Base-by-base conservation (phyloP, 1,140 invertebrate species). In the Melitaea cinxia region DNA sequence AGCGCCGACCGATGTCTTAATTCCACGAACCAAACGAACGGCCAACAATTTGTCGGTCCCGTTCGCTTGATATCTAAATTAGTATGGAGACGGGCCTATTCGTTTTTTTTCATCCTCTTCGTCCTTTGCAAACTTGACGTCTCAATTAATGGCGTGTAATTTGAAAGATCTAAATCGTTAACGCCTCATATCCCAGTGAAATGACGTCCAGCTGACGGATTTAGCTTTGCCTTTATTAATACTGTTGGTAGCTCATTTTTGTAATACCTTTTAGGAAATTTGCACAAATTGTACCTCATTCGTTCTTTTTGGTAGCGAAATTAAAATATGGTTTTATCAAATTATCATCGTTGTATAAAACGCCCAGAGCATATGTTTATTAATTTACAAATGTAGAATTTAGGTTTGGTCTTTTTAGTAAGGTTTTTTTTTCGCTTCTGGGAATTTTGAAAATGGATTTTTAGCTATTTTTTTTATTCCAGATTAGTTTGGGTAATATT, bases 31-130 rank as follows among this genome's bases (percentile, higher is more conserved):
- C 77, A 59, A 75, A 80, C 79, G 78, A 78, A 85, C 80, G 72
- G 73, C 76, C 56, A 74, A 80, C 84, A 82, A 88, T 85, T 88
- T 88, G 85, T 88, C 85, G 80, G 82, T 62, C 77, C 78, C 75
- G 75, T 81, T 78, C 78, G 70, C 73, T 82, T 86, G 83, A 88
- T 88, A 88, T 82, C 85, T 88, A 88, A 88, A 88, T 88, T 88
- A 86, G 83, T 88, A 85, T 83, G 83, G 77, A 82, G 76, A 84
- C 82, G 77, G 78, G 64, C 62, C 70, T 75, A 73, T 70, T 53
- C 59, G 61, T 70, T 78, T 85, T 83, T 83, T 80, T 76, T 76
- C n/a, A n/a, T n/a, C 55, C 45, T 26, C 70, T 24, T 68, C 58
- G 54, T 72, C 73, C 74, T 77, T 71, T 67, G 78, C 80, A 77